These are phyloP conservation scores for Cotesia vestalis DNA, from an alignment of 1,140 invertebrate genomes.

Conservation along the genomic window DNA sequence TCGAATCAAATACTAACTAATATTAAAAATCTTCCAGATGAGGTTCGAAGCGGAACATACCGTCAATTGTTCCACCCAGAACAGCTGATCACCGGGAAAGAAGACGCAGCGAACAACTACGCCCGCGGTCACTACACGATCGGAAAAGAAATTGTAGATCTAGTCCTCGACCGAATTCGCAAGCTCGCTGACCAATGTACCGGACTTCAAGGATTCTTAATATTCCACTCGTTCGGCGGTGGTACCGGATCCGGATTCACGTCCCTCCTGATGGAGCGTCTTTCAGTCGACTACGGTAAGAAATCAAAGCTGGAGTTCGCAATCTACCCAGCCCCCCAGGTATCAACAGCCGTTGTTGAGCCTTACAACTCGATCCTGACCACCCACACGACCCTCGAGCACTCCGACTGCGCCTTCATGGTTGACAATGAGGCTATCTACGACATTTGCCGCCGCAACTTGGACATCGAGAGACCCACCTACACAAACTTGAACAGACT, in stretches of 20 bases:
- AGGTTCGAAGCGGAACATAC: constrained; percentile 70
- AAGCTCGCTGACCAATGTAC: constrained; percentile 88
- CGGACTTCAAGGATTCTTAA: constrained; percentile 86
- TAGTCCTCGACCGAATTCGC: constrained; percentile 80
- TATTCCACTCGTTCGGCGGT: constrained; percentile 76
- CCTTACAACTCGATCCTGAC: constrained; percentile 76
- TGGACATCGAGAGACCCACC: constrained; percentile 76
- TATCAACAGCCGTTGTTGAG: constrained; percentile 73
- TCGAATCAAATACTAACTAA: background rate
- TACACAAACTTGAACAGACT: constrained; percentile 81
- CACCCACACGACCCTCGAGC: constrained; percentile 72
- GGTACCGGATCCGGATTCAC: constrained; percentile 80
- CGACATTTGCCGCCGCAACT: constrained; percentile 54
- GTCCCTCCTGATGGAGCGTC: constrained; percentile 77
- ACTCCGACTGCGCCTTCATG: constrained; percentile 74
- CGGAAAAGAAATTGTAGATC: constrained; percentile 86
- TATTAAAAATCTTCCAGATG: constrained; percentile 45
- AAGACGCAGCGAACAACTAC: constrained; percentile 63
- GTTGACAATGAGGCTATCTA: constrained; percentile 42
- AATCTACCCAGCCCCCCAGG: constrained; percentile 34
- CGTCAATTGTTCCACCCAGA: constrained; percentile 69
- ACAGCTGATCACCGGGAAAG: constrained; percentile 67
- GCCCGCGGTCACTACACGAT: constrained; percentile 91
- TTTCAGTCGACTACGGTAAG: constrained; percentile 35
- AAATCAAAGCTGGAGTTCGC: constrained; percentile 37